phyloP scores from a whole-genome alignment of 2,113 vertebrate species.

The Larimichthys polyactis region DNA sequence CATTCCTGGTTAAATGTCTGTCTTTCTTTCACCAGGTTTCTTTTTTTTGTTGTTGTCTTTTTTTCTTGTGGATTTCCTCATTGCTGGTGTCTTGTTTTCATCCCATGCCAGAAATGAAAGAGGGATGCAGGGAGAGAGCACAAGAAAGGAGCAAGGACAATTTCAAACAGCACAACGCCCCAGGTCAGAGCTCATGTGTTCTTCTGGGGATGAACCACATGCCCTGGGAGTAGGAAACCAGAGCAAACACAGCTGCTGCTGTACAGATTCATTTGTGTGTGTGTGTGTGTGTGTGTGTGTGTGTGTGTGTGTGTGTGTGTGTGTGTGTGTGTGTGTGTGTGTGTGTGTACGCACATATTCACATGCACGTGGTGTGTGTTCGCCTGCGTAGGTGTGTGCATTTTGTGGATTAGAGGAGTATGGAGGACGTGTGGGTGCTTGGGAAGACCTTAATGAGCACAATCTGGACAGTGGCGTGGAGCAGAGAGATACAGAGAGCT shows the following conservation, averaged over 20 bases:
- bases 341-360: not conserved
- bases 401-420: constrained; percentile 23
- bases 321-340: not conserved
- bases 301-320: not conserved
- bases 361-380: not conserved
- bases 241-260: constrained; percentile 72
- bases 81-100: constrained; percentile 67
- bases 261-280: constrained; percentile 15
- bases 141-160: constrained; percentile 60
- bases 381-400: constrained; percentile 1
- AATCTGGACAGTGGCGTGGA: constrained; percentile 33
- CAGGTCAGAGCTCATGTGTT: constrained; percentile 73
- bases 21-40: constrained; percentile 30
- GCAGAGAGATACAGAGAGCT: constrained; percentile 11
- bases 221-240: constrained; percentile 57
- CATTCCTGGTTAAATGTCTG: constrained; percentile 49
- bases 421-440: constrained; percentile 47
- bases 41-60: constrained; percentile 7
- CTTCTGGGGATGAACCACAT: constrained; percentile 61
- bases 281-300: not conserved
- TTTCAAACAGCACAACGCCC: constrained; percentile 65
- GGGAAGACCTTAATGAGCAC: constrained; percentile 36
- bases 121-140: constrained; percentile 31
- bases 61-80: constrained; percentile 39
- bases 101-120: constrained; percentile 59